A percentile compares a stretch with the other conserved stretches of the same genome.
Conservation (phyloP, 1,140 invertebrate genomes). For the Bombus sylvicola region DNA sequence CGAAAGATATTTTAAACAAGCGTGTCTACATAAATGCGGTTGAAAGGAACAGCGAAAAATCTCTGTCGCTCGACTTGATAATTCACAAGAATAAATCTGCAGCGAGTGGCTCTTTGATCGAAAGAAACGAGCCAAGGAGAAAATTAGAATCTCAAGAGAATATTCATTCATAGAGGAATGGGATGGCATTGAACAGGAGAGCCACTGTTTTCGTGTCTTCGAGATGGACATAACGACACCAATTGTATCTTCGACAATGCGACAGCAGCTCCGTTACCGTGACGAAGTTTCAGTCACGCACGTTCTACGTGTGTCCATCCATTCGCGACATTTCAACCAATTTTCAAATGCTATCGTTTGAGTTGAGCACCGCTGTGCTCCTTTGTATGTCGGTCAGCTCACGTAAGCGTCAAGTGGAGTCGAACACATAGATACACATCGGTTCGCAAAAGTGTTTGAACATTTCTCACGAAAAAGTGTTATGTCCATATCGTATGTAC, state of each 20-base stretch:
- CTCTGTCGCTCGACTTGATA: background rate
- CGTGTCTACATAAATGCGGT: too few species aligned
- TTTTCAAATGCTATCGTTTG: background rate
- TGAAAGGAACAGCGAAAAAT: background rate
- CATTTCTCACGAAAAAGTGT: background rate
- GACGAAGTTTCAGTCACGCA: slow-evolving; percentile 36
- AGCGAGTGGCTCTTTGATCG: too few species aligned
- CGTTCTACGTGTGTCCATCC: background rate
- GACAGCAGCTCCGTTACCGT: slow-evolving; percentile 13
- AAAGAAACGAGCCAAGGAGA: background rate
- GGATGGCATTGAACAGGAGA: background rate
- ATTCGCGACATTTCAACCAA: slow-evolving; percentile 3
- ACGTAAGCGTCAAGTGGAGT: slow-evolving; percentile 15
- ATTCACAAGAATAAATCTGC: background rate
- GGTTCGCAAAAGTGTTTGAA: background rate
- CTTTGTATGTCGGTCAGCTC: slow-evolving; percentile 52
- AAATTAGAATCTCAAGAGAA: slow-evolving; percentile 5
- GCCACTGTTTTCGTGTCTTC: slow-evolving; percentile 25
- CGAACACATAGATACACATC: background rate
- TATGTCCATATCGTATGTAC: too few species aligned
- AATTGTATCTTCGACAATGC: slow-evolving; percentile 25
- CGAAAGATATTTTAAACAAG: too few species aligned
- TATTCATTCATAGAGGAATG: background rate
- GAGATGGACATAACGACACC: slow-evolving; percentile 13
- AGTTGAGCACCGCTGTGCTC: slow-evolving; percentile 34